Evolutionary conservation across 2,797 vertebrate genomes (phyloP).

Genomic region (Carcharodon carcharias): DNA sequence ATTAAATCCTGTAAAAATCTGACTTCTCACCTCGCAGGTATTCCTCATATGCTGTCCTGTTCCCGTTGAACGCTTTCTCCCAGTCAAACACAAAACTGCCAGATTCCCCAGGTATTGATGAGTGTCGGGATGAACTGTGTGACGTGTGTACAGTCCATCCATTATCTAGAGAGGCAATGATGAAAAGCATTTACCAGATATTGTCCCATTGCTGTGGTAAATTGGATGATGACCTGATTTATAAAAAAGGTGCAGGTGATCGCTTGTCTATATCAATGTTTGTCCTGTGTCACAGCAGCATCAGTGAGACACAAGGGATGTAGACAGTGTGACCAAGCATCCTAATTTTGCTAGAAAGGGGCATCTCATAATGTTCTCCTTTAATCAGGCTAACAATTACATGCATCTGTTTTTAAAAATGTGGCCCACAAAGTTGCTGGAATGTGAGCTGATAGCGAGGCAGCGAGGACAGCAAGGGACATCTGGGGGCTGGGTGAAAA

Average conservation of each 20-base stretch:
- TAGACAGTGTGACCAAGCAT: background rate
- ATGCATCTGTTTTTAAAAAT: background rate
- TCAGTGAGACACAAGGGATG: background rate
- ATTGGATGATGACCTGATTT: background rate
- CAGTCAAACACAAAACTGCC: background rate
- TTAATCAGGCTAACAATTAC: background rate
- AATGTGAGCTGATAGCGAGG: background rate
- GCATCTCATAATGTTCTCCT: background rate
- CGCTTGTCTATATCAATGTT: background rate
- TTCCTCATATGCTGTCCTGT: slow-evolving; percentile 17
- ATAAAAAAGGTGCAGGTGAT: background rate
- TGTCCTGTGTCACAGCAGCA: background rate
- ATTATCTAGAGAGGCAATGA: background rate
- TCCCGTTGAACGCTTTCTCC: slow-evolving; percentile 25
- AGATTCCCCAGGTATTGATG: background rate
- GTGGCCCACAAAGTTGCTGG: background rate
- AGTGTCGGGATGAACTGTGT: background rate
- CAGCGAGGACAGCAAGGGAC: background rate
- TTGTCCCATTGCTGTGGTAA: background rate
- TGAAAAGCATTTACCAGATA: background rate
- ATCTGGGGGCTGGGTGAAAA: background rate
- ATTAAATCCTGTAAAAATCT: background rate
- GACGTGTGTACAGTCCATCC: background rate
- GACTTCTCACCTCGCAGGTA: background rate
- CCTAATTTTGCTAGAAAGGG: background rate